Evolutionary conservation across 2,113 vertebrate genomes (phyloP), one percentile per base, ranked within the genome.

Genomic region (Mandrillus leucophaeus): DNA sequence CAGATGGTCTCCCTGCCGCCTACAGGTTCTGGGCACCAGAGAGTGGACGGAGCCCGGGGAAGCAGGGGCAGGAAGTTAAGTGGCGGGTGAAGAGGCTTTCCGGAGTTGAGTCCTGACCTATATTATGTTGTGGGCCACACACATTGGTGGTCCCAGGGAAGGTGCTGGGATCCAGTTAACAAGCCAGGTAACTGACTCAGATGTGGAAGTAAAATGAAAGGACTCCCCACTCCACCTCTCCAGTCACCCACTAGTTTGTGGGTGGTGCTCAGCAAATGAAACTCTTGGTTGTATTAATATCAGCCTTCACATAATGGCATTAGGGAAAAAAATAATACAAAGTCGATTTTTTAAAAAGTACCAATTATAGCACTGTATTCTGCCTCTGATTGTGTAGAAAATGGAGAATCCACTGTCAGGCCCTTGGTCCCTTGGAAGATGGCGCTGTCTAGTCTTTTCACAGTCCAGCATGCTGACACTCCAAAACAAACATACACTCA

Each of bases 401-500:
- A 43, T 48, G 0, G 2, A 66, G 73, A 61, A 11, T 32, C 50
- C 50, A 30, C 8, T 35, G 50, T 43, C 38, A 38, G 73, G 59
- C 30, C 66, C 2, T 32, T 2, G 25, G 32, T 2, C 18, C 38
- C 17, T 81, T 30, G 59, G 35, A 45, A 72, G 38, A 20, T 32
- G 76, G 38, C 0, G 0, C 8, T 23, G 4, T 32, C 52, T 2
- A 0, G 32, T n/a, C 50, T 43, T 91, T 43, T 38, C 23, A 25
- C 89, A 14, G 9, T 38, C 18, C 0, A 0, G 12, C 27, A 20
- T 35, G 11, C 76, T 17, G 18, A 59, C 16, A 1, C 59, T 52
- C 8, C n/a, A 25, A 6, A 32, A 48, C 43, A 32, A 22, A 9
- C 18, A 27, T 18, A 18, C 35, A n/a, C 68, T 72, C n/a, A 17